These are phyloP conservation scores for Wasmannia auropunctata DNA, from an alignment of 1,140 invertebrate species.

Conservation along the genomic window DNA sequence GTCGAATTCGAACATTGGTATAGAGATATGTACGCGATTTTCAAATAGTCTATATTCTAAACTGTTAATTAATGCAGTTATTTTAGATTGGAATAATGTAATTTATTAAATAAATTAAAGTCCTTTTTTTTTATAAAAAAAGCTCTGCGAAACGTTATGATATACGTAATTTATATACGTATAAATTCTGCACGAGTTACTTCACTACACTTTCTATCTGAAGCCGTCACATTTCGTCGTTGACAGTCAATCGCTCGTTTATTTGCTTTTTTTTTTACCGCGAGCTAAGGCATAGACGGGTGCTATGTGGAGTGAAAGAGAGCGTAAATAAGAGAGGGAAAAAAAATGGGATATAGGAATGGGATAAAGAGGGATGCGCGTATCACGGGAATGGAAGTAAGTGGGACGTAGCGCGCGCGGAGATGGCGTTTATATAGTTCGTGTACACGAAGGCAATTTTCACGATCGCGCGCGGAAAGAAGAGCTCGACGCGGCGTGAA, in stretches of 20 bases:
- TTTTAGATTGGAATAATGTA: background rate
- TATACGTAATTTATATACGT: slow-evolving; percentile 4
- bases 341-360: slow-evolving; percentile 4
- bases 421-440: slow-evolving; percentile 56
- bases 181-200: background rate
- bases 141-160: background rate
- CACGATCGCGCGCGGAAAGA: slow-evolving; percentile 50
- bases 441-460: slow-evolving; percentile 59
- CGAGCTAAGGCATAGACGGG: background rate
- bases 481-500: slow-evolving; percentile 43
- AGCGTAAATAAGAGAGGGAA: background rate
- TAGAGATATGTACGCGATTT: background rate
- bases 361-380: slow-evolving; percentile 43
- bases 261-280: slow-evolving; percentile 5
- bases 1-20: background rate
- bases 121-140: background rate
- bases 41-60: background rate
- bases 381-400: slow-evolving; percentile 12
- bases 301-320: background rate
- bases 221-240: slow-evolving; percentile 14
- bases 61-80: background rate
- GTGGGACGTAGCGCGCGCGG: slow-evolving; percentile 7
- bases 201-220: background rate
- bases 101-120: background rate
- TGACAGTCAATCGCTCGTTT: slow-evolving; percentile 44